Base-by-base conservation (phyloP, 2,113 vertebrate genomes). In the Talpa occidentalis region DNA sequence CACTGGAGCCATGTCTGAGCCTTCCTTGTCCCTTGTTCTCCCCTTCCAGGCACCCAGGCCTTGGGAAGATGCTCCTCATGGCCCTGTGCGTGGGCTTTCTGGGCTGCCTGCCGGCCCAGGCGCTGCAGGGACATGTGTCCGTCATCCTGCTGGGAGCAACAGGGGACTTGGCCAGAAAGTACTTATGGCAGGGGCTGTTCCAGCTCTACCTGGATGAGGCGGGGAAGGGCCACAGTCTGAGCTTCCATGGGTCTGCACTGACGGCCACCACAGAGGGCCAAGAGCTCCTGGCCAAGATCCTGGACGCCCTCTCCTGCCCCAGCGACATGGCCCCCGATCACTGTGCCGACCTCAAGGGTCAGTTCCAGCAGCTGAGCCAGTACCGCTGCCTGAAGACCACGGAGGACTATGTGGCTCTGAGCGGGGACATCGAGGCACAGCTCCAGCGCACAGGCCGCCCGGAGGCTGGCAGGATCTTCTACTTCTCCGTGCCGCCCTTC, bases 131-230 rank as follows among this genome's bases (percentile, higher is more conserved):
- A 32, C 99, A 99, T 22, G 95, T 99, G 79, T 99, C 99, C 0
- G 97, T 99, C 56, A 83, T 99, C 76, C 92, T 99, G 67, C 97
- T 99, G 88, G 99, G 99, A 72, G 99, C 98, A 35, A 99, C 99
- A 0, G 99, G 99, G 0, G 99, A 99, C 96, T 94, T 99, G 97
- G 99, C 99, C 22, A 99, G 97, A 94, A 99, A 99, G 88, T 99
- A 99, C 96, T 95, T 99, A 44, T 99, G 99, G 99, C 99, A 99
- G 94, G 99, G 99, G 2, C 98, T 99, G 0, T 99, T 99, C 97
- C 98, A 99, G 73, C 98, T 99, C 14, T 99, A 99, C 92, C 79
- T 97, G 2, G 98, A 98, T 24, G 98, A 99, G 90, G 98, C 98
- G 19, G 98, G 94, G 79, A 98, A 98, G 0, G 99, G 98, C 40